A percentile compares a stretch with the other conserved stretches of the same genome.
Evolutionary conservation across 2,888 invertebrate genomes (phyloP).

Genomic region (Microplitis deprimator): DNA sequence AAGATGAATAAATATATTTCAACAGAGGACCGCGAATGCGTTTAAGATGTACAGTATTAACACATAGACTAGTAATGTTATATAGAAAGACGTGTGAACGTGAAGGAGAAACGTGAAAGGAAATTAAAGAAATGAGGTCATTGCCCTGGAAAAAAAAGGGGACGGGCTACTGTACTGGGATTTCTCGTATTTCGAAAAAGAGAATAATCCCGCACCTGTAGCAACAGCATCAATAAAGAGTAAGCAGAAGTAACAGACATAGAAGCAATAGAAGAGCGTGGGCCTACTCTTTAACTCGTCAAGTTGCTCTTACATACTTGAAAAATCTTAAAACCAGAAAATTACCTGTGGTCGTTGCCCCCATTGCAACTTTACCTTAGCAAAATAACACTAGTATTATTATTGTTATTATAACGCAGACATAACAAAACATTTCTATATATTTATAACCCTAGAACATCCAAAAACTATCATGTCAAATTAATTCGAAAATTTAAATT

Average conservation of each 20-base stretch:
- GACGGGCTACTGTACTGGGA: constrained; percentile 25
- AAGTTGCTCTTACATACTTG: neutral
- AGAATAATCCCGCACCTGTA: constrained; percentile 30
- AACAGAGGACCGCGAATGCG: neutral
- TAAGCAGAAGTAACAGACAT: neutral
- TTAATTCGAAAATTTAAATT: constrained; percentile 6
- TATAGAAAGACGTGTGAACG: neutral
- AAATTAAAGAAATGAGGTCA: constrained; percentile 34
- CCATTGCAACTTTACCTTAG: neutral
- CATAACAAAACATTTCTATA: neutral
- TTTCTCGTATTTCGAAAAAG: constrained; percentile 35
- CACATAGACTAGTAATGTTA: neutral
- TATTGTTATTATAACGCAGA: neutral
- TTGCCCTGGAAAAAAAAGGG: constrained; percentile 25
- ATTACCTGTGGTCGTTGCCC: constrained; percentile 2
- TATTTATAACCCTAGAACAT: neutral
- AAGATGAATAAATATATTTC: neutral
- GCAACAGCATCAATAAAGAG: neutral
- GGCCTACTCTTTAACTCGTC: neutral
- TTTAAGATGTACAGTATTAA: neutral
- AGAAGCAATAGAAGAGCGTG: neutral
- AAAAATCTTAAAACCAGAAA: constrained; percentile 24
- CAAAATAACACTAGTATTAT: neutral
- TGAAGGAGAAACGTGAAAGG: constrained; percentile 7
- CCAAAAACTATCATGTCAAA: neutral